Conservation (phyloP, 2,113 vertebrate species). For the Channa argus region DNA sequence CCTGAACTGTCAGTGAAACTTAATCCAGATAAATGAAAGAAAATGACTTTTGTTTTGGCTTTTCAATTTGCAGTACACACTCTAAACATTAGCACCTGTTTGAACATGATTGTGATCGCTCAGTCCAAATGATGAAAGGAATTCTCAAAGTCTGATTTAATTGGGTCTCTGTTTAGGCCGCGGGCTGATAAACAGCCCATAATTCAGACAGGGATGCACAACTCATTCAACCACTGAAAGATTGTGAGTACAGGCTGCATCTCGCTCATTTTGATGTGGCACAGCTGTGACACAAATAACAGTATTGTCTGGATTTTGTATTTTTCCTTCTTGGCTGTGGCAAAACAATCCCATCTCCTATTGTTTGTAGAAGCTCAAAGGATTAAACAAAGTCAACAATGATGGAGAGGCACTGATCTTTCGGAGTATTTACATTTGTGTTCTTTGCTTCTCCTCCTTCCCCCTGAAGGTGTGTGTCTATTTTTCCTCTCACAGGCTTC, state of each 20-base stretch:
- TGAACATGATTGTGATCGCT: not conserved
- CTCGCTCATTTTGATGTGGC: conserved; percentile 18
- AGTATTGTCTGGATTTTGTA: conserved; percentile 38
- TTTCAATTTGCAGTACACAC: not conserved
- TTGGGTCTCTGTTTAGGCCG: not conserved
- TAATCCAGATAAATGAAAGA: too few relatives aligned
- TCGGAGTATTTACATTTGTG: conserved; percentile 65
- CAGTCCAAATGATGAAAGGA: conserved; percentile 1
- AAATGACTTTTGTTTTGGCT: not conserved
- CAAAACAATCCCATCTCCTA: conserved; percentile 41
- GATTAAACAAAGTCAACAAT: conserved; percentile 69
- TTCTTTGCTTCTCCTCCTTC: conserved; percentile 11
- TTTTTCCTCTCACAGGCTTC: conserved; percentile 24
- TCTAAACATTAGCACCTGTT: not conserved
- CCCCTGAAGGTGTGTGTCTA: conserved; percentile 32
- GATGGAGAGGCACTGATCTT: conserved; percentile 64
- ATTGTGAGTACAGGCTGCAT: not conserved
- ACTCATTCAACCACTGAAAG: not conserved
- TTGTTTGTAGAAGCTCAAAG: conserved; percentile 67
- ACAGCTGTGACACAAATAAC: conserved; percentile 43
- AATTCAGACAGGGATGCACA: not conserved
- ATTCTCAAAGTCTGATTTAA: not conserved
- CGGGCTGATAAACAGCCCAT: not conserved
- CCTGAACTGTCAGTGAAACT: too few relatives aligned
- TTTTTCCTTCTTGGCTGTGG: conserved; percentile 26